These are phyloP conservation scores for Noctilio leporinus DNA, from an alignment of 2,113 vertebrate species.

Conservation along the genomic window DNA sequence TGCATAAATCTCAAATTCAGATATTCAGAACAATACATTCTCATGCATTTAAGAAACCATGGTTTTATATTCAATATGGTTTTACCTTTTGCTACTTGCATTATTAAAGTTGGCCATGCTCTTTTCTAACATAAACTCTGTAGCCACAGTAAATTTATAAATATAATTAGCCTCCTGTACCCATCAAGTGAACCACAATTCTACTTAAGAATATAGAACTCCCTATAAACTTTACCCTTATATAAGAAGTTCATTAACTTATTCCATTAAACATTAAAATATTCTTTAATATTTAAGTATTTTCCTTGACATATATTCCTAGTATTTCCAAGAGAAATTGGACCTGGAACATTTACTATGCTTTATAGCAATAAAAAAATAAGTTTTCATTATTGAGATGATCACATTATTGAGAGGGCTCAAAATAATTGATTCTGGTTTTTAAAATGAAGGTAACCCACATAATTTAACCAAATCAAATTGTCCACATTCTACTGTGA, in stretches of 20 bases:
- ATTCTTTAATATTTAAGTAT: neutral
- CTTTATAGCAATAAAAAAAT: constrained; percentile 9
- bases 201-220: neutral
- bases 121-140: neutral
- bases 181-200: neutral
- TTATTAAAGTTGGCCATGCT: neutral
- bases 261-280: constrained; percentile 1
- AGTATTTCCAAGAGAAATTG: neutral
- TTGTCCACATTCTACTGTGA: neutral
- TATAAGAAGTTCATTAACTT: neutral
- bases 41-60: neutral
- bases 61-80: neutral
- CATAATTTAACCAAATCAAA: constrained; percentile 2
- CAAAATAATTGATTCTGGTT: neutral
- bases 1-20: neutral
- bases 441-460: neutral
- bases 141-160: neutral
- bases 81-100: neutral
- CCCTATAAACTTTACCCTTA: neutral
- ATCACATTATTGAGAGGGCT: neutral
- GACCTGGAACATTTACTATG: neutral
- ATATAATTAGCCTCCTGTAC: neutral
- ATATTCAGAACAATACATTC: neutral
- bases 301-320: neutral
- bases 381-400: neutral